A percentile compares a stretch with the other conserved stretches of the same genome.
phyloP scores from a whole-genome alignment of 2,888 invertebrate species.

The Orgyia antiqua region DNA sequence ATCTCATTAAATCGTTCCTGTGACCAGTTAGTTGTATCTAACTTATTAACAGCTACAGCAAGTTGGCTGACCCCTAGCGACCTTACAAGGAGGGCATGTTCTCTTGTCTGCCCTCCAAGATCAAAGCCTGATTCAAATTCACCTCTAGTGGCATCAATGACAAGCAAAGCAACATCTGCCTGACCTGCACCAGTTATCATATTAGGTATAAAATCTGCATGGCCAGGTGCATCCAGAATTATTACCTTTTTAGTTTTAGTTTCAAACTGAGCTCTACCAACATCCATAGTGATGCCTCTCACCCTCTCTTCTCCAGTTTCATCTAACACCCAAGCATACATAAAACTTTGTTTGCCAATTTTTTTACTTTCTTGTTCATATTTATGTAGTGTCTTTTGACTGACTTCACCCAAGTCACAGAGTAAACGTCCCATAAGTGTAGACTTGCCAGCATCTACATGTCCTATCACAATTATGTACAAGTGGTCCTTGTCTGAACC shows the following conservation, averaged over 20 bases:
- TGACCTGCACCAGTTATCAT: conserved; percentile 99
- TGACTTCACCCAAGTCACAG: conserved; percentile 91
- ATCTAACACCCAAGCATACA: conserved; percentile 99
- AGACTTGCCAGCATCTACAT: conserved; percentile 98
- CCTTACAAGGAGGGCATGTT: conserved; percentile 96
- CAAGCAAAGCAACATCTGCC: conserved; percentile 97
- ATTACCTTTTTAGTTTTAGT: conserved; percentile 89
- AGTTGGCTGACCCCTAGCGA: conserved; percentile 94
- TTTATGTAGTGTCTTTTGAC: conserved; percentile 94
- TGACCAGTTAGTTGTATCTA: conserved; percentile 97
- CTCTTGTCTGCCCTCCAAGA: conserved; percentile 97
- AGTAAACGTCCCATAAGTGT: conserved; percentile 98
- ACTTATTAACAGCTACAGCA: conserved; percentile 96
- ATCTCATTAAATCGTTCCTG: conserved; percentile 95
- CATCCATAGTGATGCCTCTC: conserved; percentile 99
- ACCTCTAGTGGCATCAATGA: conserved; percentile 96
- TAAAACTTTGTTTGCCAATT: conserved; percentile 97
- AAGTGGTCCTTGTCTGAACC: conserved; percentile 90
- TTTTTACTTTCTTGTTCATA: conserved; percentile 98
- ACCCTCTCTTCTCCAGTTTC: conserved; percentile 98
- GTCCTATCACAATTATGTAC: conserved; percentile 95
- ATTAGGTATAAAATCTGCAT: conserved; percentile 99
- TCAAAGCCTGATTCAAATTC: conserved; percentile 99
- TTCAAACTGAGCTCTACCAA: conserved; percentile 95
- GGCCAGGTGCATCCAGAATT: conserved; percentile 98